Base-by-base conservation (phyloP, 1,140 invertebrate genomes). In the Pomacea maculata region DNA sequence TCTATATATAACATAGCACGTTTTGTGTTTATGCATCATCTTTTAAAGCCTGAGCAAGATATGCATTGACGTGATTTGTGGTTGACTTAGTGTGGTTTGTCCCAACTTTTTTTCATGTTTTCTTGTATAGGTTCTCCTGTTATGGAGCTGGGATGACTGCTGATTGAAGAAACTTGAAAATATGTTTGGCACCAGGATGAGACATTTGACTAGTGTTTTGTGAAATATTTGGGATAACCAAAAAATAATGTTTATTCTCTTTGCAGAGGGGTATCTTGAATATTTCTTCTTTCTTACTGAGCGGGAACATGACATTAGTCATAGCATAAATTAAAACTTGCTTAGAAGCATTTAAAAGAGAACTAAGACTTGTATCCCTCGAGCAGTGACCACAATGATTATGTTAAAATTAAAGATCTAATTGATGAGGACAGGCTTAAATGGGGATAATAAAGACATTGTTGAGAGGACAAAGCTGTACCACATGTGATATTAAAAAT, bases 21-120 rank as follows among this genome's bases (percentile, higher is more conserved):
- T 77, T 77, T 64, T 52, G n/a, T 77, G 34, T 77, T 34, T 77
- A 77, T 77, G 75, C 64, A 77, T 45, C 34, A 45, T 77, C 67
- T 68, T 77, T 29, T 21, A 15, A 21, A 64, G 9, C 34, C 34
- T 14, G 74, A 45, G 45, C 75, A 64, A 63, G 34, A 77, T 77
- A 34, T 77, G 63, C 63, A 29, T 63, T 65, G 75, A 77, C 15
- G 34, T 77, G 61, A 65, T 65, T 77, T 52, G 45, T 63, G 64
- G 75, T 21, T n/a, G 17, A 21, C 54, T 68, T n/a, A 12, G 67
- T 54, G n/a, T n/a, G 21, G 25, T 57, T 70, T n/a, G 12, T 11
- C 21, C 21, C n/a, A 25, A 70, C 21, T 70, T 70, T 12, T n/a
- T 75, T 57, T 75, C n/a, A 29, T 65, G 65, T 57, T 65, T 55